Evolutionary conservation across 37 sponge, comb jelly and placozoan genomes (phyloP).

Genomic region (Mnemiopsis leidyi): DNA sequence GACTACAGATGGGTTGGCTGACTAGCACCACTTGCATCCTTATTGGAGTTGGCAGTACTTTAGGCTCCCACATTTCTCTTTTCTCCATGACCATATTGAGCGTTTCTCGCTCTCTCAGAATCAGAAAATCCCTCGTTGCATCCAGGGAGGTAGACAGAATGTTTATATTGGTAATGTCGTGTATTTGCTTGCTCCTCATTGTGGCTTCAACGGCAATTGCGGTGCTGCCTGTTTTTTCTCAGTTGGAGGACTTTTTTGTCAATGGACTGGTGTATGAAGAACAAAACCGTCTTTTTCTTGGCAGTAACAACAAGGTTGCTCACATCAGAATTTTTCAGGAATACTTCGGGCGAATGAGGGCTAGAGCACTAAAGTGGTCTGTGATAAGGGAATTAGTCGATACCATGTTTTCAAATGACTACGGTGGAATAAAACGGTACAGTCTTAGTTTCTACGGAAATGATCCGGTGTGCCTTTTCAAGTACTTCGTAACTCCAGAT

Average conservation of each 20-base stretch:
- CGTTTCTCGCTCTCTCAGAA: not conserved
- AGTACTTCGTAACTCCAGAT: conserved; percentile 14
- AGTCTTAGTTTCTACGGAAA: not conserved
- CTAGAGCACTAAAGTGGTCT: not conserved
- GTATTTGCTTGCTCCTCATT: not conserved
- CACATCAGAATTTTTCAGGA: not conserved
- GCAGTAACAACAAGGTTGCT: not conserved
- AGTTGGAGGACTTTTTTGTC: conserved; percentile 11
- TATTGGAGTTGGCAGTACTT: not conserved
- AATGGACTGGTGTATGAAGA: not conserved
- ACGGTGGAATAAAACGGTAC: not conserved
- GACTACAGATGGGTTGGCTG: not conserved
- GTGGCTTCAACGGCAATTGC: not conserved
- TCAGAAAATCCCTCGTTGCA: not conserved
- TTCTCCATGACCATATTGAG: conserved; percentile 32
- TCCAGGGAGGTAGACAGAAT: not conserved
- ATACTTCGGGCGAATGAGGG: conserved; percentile 1
- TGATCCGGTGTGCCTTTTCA: conserved; percentile 30
- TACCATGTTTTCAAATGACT: not conserved
- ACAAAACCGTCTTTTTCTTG: conserved; percentile 1
- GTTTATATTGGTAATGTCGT: not conserved
- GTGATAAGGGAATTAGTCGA: not conserved
- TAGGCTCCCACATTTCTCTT: not conserved
- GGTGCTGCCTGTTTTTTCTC: not conserved
- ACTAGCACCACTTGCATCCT: not conserved